These are phyloP conservation scores for Drosophila azteca DNA, from an alignment of 1,140 invertebrate species.

Conservation along the genomic window DNA sequence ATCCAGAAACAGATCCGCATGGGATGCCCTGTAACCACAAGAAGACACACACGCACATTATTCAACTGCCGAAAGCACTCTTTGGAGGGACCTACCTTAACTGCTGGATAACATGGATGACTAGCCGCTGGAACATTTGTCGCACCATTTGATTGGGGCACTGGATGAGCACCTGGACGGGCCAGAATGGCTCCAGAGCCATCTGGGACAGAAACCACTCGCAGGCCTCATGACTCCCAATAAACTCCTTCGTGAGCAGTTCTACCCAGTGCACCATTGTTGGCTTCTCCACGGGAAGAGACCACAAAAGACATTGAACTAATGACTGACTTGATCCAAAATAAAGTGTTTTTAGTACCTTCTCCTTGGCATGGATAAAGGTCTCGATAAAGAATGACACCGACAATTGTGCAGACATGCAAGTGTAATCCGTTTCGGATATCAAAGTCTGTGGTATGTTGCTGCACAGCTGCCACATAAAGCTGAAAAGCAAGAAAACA, in stretches of 20 bases:
- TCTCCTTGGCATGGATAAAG: conserved; percentile 98
- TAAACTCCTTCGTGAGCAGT: conserved; percentile 96
- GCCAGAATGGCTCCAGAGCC: conserved; percentile 97
- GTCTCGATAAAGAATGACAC: conserved; percentile 98
- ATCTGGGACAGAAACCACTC: conserved; percentile 97
- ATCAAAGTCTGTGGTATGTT: conserved; percentile 95
- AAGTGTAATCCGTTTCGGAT: conserved; percentile 91
- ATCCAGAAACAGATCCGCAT: conserved; percentile 90
- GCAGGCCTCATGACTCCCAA: conserved; percentile 94
- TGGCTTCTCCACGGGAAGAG: conserved; percentile 85
- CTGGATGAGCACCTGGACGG: conserved; percentile 96
- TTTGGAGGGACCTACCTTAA: conserved; percentile 85
- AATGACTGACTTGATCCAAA: neutral
- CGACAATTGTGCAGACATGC: conserved; percentile 93
- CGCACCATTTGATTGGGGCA: conserved; percentile 98
- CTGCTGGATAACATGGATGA: conserved; percentile 96
- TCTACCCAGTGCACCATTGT: conserved; percentile 99
- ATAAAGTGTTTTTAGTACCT: conserved; percentile 85
- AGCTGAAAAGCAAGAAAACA: conserved; percentile 86
- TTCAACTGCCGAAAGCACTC: neutral
- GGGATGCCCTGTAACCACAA: conserved; percentile 84
- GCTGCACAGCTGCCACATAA: conserved; percentile 98
- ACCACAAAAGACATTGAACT: conserved; percentile 2
- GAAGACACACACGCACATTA: conserved; percentile 6
- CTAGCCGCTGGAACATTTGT: conserved; percentile 96